Conservation (phyloP, 1,140 invertebrate genomes). For the Thalassaphorura encarpata region DNA sequence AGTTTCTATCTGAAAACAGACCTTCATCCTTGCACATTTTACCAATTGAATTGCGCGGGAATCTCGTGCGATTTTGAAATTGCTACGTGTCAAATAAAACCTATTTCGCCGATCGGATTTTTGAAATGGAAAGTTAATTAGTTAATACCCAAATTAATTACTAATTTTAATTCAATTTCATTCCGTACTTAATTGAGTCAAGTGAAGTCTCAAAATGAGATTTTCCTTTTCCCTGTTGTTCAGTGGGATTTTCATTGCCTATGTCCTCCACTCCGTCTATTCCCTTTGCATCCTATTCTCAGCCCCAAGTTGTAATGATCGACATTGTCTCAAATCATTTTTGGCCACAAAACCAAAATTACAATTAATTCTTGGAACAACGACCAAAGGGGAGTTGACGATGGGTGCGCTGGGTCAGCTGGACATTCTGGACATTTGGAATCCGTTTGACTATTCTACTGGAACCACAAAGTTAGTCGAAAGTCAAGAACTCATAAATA, state of each 20-base stretch:
- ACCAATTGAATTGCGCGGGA: too few relatives aligned
- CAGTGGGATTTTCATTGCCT: constrained; percentile 53
- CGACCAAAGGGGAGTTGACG: constrained; percentile 20
- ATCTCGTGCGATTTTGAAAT: too few relatives aligned
- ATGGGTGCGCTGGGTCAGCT: too few relatives aligned
- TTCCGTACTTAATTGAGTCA: too few relatives aligned
- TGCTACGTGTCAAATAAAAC: too few relatives aligned
- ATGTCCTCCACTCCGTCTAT: constrained; percentile 61
- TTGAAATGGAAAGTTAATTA: too few relatives aligned
- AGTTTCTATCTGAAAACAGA: too few relatives aligned
- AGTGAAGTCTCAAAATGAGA: neutral
- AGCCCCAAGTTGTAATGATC: constrained; percentile 53
- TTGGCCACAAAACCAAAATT: constrained; percentile 39
- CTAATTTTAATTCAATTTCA: too few relatives aligned
- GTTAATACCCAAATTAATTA: too few relatives aligned
- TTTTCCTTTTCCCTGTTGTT: constrained; percentile 41
- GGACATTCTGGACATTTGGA: constrained; percentile 26
- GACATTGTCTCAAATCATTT: constrained; percentile 40
- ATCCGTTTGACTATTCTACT: constrained; percentile 29
- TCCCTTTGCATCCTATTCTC: constrained; percentile 57
- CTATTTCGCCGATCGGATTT: too few relatives aligned
- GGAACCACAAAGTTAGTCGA: constrained; percentile 15
- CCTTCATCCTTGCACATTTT: too few relatives aligned
- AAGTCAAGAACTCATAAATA: neutral
- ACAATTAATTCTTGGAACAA: constrained; percentile 45